Conservation (phyloP, 2,113 vertebrate species). For the Pterophyllum scalare region DNA sequence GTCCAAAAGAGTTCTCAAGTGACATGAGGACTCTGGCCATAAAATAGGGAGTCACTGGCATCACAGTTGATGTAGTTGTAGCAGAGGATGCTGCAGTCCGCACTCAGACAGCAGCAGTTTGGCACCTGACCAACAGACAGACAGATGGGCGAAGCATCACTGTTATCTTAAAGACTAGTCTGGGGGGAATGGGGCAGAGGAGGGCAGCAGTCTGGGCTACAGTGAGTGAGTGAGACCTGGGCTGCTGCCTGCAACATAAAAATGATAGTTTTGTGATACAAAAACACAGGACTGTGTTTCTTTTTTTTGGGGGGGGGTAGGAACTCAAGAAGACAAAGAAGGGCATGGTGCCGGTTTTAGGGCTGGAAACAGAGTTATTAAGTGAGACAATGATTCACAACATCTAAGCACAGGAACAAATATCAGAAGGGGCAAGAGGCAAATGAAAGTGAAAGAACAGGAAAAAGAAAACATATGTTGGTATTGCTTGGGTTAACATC, state of each 20-base stretch:
- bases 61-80: slow-evolving; percentile 69
- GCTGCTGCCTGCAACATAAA: slow-evolving; percentile 30
- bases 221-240: neutral
- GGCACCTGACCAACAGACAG: slow-evolving; percentile 57
- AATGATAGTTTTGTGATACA: neutral
- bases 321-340: slow-evolving; percentile 12
- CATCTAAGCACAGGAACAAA: slow-evolving; percentile 43
- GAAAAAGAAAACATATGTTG: slow-evolving; percentile 57
- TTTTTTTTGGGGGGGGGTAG: neutral
- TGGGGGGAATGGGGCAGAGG: neutral
- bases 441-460: slow-evolving; percentile 27
- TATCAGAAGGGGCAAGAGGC: neutral
- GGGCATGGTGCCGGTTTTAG: neutral
- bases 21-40: slow-evolving; percentile 81
- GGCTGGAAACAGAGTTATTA: slow-evolving; percentile 42
- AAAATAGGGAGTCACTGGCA: slow-evolving; percentile 80
- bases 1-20: slow-evolving; percentile 70
- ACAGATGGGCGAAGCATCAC: slow-evolving; percentile 41
- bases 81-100: slow-evolving; percentile 59
- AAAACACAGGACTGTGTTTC: neutral
- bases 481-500: slow-evolving; percentile 82
- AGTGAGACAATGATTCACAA: slow-evolving; percentile 8
- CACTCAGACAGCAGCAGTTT: slow-evolving; percentile 49
- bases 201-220: neutral
- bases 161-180: slow-evolving; percentile 12